Conservation (phyloP, 2,888 invertebrate genomes). For the Eupithecia subfuscata region DNA sequence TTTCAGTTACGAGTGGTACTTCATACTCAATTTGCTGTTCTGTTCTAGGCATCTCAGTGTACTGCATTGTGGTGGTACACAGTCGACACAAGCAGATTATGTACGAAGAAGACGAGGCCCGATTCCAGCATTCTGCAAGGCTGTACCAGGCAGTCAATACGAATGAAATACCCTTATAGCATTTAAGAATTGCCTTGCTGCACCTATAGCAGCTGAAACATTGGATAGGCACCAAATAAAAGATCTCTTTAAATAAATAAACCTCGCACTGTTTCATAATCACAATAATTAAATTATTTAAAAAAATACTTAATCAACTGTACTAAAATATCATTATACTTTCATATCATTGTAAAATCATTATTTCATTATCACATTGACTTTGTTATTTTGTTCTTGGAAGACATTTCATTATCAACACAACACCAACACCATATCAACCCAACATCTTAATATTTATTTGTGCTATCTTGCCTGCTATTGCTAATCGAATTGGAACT, state of each 20-base stretch:
- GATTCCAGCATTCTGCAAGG: conserved; percentile 68
- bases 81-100: conserved; percentile 78
- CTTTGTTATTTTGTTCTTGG: neutral
- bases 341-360: neutral
- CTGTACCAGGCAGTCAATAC: conserved; percentile 63
- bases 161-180: conserved; percentile 27
- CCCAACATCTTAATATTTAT: neutral
- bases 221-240: neutral
- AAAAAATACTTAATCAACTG: neutral
- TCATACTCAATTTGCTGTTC: neutral
- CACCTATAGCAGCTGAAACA: neutral
- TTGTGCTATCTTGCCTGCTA: neutral
- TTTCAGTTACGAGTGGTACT: neutral
- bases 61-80: conserved; percentile 76
- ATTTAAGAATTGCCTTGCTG: neutral
- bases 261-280: neutral
- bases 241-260: neutral
- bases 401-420: neutral
- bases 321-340: neutral
- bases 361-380: neutral
- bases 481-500: conserved; percentile 43
- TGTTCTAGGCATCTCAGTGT: conserved; percentile 70
- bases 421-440: neutral
- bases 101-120: conserved; percentile 63
- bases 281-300: neutral